Conservation (phyloP, 2,113 vertebrate genomes). For the Peromyscus polionotus region DNA sequence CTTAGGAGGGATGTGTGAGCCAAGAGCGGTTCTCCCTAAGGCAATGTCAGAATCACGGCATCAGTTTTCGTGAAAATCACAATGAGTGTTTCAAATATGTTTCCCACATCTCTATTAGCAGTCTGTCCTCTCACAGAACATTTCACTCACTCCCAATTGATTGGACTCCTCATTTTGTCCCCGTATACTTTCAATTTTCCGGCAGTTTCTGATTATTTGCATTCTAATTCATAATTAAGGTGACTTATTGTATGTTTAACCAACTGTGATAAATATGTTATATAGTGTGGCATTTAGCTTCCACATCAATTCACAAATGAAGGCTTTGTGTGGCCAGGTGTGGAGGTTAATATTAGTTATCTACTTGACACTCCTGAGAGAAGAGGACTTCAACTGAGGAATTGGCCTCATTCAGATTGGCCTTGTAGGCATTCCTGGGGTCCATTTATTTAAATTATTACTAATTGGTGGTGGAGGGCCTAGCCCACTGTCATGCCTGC, state of each 20-base stretch:
- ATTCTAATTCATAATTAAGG: slow-evolving; percentile 64
- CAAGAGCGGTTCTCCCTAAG: slow-evolving; percentile 62
- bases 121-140: slow-evolving; percentile 45
- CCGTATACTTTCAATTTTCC: slow-evolving; percentile 42
- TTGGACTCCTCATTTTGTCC: slow-evolving; percentile 35
- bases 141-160: slow-evolving; percentile 48
- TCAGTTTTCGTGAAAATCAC: slow-evolving; percentile 71
- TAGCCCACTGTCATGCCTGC: neutral
- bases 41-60: slow-evolving; percentile 29
- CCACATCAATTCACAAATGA: slow-evolving; percentile 50
- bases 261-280: slow-evolving; percentile 36
- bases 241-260: slow-evolving; percentile 43
- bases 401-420: neutral
- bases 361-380: neutral
- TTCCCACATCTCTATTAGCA: slow-evolving; percentile 74
- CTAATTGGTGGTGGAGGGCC: no score
- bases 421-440: no score
- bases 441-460: neutral
- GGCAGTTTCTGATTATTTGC: slow-evolving; percentile 59
- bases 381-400: neutral
- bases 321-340: slow-evolving; percentile 4
- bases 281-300: slow-evolving; percentile 44
- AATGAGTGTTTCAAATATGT: slow-evolving; percentile 62
- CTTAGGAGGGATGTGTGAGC: slow-evolving; percentile 13
- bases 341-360: neutral